Base-by-base conservation (phyloP, 2,888 invertebrate species). In the Chironomus tentans region DNA sequence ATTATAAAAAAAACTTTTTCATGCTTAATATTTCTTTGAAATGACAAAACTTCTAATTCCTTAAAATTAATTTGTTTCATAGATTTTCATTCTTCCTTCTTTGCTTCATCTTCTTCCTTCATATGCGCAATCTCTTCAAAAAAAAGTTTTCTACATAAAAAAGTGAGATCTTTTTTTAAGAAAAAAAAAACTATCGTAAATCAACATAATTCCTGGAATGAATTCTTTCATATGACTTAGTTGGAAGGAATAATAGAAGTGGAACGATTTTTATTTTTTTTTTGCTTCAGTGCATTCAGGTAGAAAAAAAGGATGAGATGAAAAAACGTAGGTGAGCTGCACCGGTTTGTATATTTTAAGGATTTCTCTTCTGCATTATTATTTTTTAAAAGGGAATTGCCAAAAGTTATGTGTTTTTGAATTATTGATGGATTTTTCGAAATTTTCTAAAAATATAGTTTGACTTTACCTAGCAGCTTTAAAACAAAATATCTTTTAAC, bases 201-300 rank as follows among this genome's bases (percentile, higher is more conserved):
- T 73, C 73, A 73, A 62, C 46, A 12, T 46, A 38, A 73, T 73
- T 73, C 73, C 47, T 50, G 47, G 61, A 73, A 71, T n/a, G 65
- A 61, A 62, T 73, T 73, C 73, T 46, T 65, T 61, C 65, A 65
- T 62, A 71, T 71, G 73, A 65, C 65, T 73, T 73, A 73, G 61
- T 56, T 73, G 62, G 65, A 73, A 73, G 73, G 73, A 73, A 73
- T 73, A 62, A 65, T 62, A 61, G 73, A 73, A 65, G n/a, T 62
- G 62, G 73, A 73, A 73, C 73, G 62, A 38, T 73, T 73, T 68
- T 24, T 24, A 24, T 24, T 24, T 24, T 24, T 71, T 38, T 38
- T 38, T 38, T 73, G 50, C 73, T 56, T 28, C 61, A 73, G 21
- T 56, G 24, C 18, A 28, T 28, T 71, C 73, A 73, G 73, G 73